These are phyloP conservation scores for Galeopterus variegatus DNA, from an alignment of 2,113 vertebrate species.

Conservation along the genomic window DNA sequence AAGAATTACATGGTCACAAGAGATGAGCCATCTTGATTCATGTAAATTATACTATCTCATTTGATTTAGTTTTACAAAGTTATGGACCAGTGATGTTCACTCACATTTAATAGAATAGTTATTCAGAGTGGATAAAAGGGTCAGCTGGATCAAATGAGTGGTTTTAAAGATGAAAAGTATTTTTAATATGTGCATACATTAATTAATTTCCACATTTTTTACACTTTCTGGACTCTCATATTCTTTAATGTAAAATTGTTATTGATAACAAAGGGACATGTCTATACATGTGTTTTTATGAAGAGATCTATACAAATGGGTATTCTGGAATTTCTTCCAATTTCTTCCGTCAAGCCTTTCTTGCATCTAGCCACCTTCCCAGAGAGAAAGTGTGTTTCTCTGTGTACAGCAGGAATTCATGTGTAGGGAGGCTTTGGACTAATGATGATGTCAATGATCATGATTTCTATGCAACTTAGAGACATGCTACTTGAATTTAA, in stretches of 20 bases:
- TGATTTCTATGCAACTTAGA: not conserved
- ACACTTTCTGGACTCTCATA: not conserved
- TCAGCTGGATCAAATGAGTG: not conserved
- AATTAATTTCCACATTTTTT: not conserved
- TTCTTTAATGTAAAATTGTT: slow-evolving; percentile 14
- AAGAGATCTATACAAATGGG: not conserved
- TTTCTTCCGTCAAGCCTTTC: not conserved
- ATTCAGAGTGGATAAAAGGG: slow-evolving; percentile 3
- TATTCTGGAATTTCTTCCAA: not conserved
- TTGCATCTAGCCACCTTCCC: not conserved
- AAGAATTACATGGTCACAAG: not conserved
- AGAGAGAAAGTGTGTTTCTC: not conserved
- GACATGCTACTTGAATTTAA: slow-evolving; percentile 35
- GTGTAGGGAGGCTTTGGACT: not conserved
- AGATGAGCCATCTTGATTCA: not conserved
- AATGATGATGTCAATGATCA: not conserved
- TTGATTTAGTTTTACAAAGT: slow-evolving; percentile 64
- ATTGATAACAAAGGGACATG: not conserved
- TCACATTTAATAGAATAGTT: slow-evolving; percentile 19
- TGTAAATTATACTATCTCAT: not conserved
- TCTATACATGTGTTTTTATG: not conserved
- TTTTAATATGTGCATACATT: not conserved
- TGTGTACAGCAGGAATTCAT: not conserved
- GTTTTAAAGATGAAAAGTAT: slow-evolving; percentile 31
- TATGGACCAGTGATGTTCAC: not conserved